Evolutionary conservation across 2,797 vertebrate genomes (phyloP), one percentile per base, ranked within the genome.

Genomic region (Rhodeus uyekii): DNA sequence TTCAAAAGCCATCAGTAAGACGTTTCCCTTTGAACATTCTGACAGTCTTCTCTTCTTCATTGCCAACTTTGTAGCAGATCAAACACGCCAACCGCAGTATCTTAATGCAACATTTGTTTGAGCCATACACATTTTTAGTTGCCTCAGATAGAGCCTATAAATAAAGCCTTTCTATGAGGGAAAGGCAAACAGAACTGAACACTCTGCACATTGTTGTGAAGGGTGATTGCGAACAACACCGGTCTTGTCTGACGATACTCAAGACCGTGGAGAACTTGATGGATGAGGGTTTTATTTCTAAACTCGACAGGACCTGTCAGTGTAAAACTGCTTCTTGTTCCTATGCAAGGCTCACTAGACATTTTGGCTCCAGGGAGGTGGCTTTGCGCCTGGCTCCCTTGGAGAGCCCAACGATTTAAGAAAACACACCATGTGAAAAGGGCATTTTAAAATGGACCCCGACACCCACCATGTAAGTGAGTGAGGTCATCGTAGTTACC

Each of bases 401-500:
- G 72, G 88, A 91, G 90, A 89, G 87, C 90, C 88, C 75, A 53
- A 42, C 60, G 84, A 85, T 87, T 87, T 87, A 86, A 88, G 81
- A 88, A 86, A 86, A 85, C 80, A 83, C 87, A 85, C 46, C 81
- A 82, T 83, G 75, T 85, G 81, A 83, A 86, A 81, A 86, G 65
- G 78, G 76, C 80, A 85, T 84, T 83, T 83, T 84, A 85, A 93
- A 93, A 91, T 88, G 91, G 89, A 78, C 87, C 91, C 92, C 89
- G 90, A 92, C 93, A 93, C 94, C 92, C 90, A 91, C 91, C 91
- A 89, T 91, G 90, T 86, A 68, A 91, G 61, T 88, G 92, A 92
- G 60, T 88, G 79, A 88, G 86, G 76, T 94, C 92, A 95, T 93
- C 91, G 94, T 92, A 93, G 92, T 92, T 93, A 91, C 91, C 91